Evolutionary conservation across 1,140 invertebrate genomes (phyloP).

Genomic region (Halesus radiatus): DNA sequence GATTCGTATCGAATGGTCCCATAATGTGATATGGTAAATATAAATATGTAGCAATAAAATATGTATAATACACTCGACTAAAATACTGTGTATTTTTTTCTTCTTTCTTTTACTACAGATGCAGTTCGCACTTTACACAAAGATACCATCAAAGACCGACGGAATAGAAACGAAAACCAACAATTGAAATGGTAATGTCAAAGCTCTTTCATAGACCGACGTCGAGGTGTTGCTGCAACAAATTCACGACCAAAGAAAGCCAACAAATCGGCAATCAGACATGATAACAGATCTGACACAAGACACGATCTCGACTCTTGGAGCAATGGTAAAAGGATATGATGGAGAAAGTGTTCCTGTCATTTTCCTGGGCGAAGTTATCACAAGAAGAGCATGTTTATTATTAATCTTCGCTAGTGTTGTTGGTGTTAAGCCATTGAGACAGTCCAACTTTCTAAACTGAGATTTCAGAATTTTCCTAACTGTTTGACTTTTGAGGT

Average conservation of each 20-base stretch:
- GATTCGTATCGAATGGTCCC: no score
- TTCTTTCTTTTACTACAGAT: no score
- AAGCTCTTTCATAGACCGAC: no score
- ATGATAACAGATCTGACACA: conserved; percentile 23
- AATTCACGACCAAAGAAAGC: background rate
- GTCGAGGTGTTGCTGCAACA: background rate
- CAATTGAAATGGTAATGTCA: no score
- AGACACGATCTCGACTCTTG: conserved; percentile 15
- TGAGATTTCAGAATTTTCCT: background rate
- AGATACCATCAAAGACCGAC: no score
- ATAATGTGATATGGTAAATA: no score
- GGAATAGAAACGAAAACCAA: no score
- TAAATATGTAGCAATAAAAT: no score
- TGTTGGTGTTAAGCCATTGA: background rate
- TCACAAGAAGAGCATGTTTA: conserved; percentile 10
- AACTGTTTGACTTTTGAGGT: no score
- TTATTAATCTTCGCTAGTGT: background rate
- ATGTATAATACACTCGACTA: no score
- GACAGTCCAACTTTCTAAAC: conserved; percentile 6
- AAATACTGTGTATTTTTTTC: no score
- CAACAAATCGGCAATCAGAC: conserved; percentile 26
- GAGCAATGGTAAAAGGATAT: conserved; percentile 32
- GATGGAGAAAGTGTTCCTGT: conserved; percentile 18
- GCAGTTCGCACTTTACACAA: no score
- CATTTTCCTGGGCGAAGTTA: conserved; percentile 7